Conservation (phyloP, 2,113 vertebrate species). For the Ia io region DNA sequence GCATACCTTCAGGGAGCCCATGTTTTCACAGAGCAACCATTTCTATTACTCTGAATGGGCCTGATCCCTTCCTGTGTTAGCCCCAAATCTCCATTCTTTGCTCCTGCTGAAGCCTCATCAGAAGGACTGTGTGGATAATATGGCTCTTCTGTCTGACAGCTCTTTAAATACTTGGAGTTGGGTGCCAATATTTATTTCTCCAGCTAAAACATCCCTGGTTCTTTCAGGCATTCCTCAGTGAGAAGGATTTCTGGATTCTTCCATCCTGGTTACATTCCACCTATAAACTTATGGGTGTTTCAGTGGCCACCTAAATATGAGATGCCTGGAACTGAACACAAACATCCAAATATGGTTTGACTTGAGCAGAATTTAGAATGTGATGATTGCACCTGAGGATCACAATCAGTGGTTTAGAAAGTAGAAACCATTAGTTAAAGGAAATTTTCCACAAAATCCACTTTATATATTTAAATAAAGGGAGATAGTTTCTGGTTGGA, state of each 20-base stretch:
- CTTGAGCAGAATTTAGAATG: background rate
- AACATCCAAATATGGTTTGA: background rate
- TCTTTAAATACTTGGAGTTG: background rate
- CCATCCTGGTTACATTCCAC: background rate
- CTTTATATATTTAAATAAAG: background rate
- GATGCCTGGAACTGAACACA: background rate
- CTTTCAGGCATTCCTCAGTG: background rate
- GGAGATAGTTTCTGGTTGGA: background rate
- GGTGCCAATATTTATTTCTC: background rate
- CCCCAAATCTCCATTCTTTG: background rate
- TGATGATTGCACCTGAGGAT: background rate
- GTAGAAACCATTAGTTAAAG: background rate
- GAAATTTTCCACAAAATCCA: background rate
- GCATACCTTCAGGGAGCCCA: background rate
- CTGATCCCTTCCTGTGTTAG: background rate
- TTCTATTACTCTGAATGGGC: background rate
- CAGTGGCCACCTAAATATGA: background rate
- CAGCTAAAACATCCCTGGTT: background rate
- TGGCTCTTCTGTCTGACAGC: background rate
- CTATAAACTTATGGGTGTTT: background rate
- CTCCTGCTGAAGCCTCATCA: background rate
- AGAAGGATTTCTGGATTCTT: background rate
- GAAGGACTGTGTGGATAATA: background rate
- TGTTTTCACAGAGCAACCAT: background rate
- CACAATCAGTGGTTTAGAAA: background rate